Evolutionary conservation across 2,113 vertebrate species (phyloP).

Genomic region (Tachysurus vachellii): DNA sequence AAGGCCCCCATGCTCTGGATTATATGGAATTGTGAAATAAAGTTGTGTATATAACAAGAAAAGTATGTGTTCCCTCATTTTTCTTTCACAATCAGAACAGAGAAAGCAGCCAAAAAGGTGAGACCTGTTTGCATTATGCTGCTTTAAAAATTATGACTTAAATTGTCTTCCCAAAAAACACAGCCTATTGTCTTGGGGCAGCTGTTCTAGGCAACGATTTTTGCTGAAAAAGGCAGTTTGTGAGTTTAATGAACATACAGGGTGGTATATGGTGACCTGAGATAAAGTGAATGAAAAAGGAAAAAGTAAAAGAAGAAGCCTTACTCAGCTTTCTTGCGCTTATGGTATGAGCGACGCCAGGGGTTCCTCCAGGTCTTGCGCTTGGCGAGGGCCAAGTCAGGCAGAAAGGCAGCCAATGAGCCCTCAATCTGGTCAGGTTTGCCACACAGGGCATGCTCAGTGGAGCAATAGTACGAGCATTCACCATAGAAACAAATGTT

Average conservation of each 20-base stretch:
- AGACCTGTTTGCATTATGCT: constrained; percentile 1
- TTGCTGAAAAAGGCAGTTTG: constrained; percentile 49
- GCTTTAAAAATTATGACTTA: constrained; percentile 1
- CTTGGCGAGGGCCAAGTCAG: constrained; percentile 89
- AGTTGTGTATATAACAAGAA: neutral
- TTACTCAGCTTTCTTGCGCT: constrained; percentile 98
- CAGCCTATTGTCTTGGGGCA: constrained; percentile 41
- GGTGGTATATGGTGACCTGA: constrained; percentile 51
- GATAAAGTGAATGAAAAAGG: constrained; percentile 21
- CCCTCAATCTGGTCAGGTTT: constrained; percentile 94
- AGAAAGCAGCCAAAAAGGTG: neutral
- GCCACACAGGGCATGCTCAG: constrained; percentile 93
- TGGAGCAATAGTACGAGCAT: constrained; percentile 98
- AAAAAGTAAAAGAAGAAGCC: constrained; percentile 51
- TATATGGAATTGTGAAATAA: constrained; percentile 7
- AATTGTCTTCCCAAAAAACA: constrained; percentile 13
- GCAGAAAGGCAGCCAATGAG: constrained; percentile 92
- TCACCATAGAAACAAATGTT: constrained; percentile 98
- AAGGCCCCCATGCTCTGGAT: neutral
- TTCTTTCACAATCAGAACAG: neutral
- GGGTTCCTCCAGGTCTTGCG: constrained; percentile 98
- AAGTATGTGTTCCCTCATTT: constrained; percentile 4
- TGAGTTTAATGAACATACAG: constrained; percentile 51
- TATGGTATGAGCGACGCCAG: constrained; percentile 97
- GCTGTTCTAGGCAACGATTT: constrained; percentile 1